Evolutionary conservation across 1,140 invertebrate genomes (phyloP).

Genomic region (Drosophila chauvacae): DNA sequence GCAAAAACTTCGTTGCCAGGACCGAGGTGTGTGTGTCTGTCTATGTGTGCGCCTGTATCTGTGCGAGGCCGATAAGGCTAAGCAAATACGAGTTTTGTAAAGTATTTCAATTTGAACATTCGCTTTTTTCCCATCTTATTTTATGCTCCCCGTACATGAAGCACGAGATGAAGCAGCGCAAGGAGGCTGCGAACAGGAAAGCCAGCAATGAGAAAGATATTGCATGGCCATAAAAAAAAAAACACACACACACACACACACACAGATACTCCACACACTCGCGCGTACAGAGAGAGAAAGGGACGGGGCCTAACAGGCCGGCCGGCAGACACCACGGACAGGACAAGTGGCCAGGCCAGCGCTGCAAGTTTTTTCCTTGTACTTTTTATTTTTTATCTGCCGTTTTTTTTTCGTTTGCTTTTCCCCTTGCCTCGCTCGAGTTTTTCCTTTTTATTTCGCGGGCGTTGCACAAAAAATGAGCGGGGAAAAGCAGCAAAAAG

Average conservation of each 20-base stretch:
- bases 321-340: conserved; percentile 55
- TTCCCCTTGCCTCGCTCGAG: conserved; percentile 16
- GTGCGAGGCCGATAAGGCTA: conserved; percentile 60
- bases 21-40: conserved; percentile 34
- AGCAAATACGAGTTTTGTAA: conserved; percentile 79
- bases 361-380: conserved; percentile 60
- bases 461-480: conserved; percentile 35
- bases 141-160: conserved; percentile 57
- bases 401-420: conserved; percentile 16
- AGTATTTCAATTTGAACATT: conserved; percentile 75
- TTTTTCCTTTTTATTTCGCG: conserved; percentile 54
- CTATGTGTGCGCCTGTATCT: conserved; percentile 18
- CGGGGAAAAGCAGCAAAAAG: conserved; percentile 9
- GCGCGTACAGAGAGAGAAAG: conserved; percentile 35
- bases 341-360: conserved; percentile 67
- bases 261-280: conserved; percentile 41
- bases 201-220: conserved; percentile 67
- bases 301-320: conserved; percentile 30
- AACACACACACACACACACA: conserved; percentile 1
- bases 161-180: conserved; percentile 29
- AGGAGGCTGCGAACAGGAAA: conserved; percentile 52
- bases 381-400: conserved; percentile 31
- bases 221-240: conserved; percentile 66
- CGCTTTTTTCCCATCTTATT: conserved; percentile 59
- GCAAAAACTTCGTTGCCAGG: conserved; percentile 33